phyloP scores from a whole-genome alignment of 1,140 invertebrate genomes.

The Wasmannia auropunctata region DNA sequence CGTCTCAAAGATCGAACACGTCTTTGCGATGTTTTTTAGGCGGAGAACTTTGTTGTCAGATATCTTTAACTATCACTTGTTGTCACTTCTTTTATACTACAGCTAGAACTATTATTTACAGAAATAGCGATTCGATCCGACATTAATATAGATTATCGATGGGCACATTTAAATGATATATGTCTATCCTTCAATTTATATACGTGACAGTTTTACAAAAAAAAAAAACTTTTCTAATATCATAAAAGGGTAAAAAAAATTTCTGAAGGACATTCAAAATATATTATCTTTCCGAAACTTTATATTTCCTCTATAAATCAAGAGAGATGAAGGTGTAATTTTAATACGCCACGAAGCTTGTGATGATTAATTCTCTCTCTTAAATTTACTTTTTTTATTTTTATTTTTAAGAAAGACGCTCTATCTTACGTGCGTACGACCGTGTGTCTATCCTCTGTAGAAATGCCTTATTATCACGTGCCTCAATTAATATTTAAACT shows the following conservation, averaged over 20 bases:
- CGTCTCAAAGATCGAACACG: background rate
- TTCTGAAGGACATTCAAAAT: background rate
- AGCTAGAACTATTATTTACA: background rate
- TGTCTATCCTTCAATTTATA: background rate
- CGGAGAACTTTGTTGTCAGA: background rate
- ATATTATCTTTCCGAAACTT: background rate
- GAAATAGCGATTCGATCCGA: background rate
- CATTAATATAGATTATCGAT: background rate
- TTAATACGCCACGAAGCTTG: background rate
- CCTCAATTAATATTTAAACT: conserved; percentile 81
- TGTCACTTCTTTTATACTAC: background rate
- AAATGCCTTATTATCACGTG: conserved; percentile 82
- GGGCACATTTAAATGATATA: background rate
- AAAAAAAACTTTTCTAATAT: background rate
- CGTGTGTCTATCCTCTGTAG: conserved; percentile 77
- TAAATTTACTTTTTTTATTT: background rate
- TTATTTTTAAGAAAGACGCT: background rate
- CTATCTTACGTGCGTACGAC: conserved; percentile 71
- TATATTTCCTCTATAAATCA: background rate
- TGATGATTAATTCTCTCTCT: background rate
- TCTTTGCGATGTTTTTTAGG: background rate
- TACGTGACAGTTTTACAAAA: background rate
- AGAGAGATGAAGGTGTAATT: background rate
- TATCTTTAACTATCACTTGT: background rate
- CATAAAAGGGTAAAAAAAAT: background rate